Evolutionary conservation across 2,113 vertebrate species (phyloP), one percentile per base, ranked within the genome.

Genomic region (Athene noctua): DNA sequence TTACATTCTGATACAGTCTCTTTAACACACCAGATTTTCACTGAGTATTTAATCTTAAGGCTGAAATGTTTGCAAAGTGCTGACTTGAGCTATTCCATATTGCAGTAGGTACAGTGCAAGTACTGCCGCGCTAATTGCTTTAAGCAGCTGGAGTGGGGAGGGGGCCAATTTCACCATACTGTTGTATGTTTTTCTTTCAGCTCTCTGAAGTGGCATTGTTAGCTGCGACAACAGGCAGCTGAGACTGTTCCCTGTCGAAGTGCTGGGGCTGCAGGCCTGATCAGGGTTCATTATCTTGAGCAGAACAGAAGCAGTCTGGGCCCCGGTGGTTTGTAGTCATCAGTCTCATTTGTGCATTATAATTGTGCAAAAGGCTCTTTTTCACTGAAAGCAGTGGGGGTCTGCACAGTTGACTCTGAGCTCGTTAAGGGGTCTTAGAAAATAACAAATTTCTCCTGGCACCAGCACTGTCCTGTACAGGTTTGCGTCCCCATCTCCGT

Each of bases 131-230:
- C 17, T 38, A 19, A 59, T 36, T 42, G 54, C 71, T 63, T 17
- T 11, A 25, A 40, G 75, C 34, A 21, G 40, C 59, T 22, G 84
- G 47, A 77, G 42, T 11, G 14, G 40, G 67, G 11, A 34, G 7
- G 6, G 36, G 44, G 32, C 7, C 8, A 6, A 5, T 26, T 55
- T n/a, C 46, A 5, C 32, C 4, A 1, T 4, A 3, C 17, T 34
- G 44, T 10, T 30, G 32, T 16, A 5, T 11, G 25, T 21, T 4
- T 77, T 52, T 74, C 13, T 25, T 23, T 62, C 42, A 17, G 10
- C 16, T 27, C 34, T 82, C 67, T 15, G 61, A 6, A 29, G 51
- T 46, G 42, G n/a, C 40, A 3, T 8, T 65, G 63, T 30, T 32
- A 26, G 72, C 36, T 30, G 66, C 74, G 84, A 30, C 47, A 62